Base-by-base conservation (phyloP, 2,888 invertebrate genomes). In the Pegoplata infirma region DNA sequence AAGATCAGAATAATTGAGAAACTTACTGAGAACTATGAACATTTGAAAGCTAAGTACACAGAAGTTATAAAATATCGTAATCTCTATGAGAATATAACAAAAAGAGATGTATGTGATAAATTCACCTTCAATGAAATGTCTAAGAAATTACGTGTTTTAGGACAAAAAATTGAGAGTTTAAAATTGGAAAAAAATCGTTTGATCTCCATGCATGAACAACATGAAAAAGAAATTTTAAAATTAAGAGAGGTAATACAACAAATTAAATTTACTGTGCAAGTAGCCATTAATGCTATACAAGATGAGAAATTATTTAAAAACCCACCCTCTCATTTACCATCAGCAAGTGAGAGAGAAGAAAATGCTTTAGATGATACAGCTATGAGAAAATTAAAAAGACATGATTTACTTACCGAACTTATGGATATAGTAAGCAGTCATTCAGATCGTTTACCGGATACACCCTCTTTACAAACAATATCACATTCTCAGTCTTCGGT, bases 1-100 rank as follows among this genome's bases (percentile, higher is more conserved):
- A 94, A 95, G 85, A 89, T 91, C 8, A 91, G 92, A 84, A 90
- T 93, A 0, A 94, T 95, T 51, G 91, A 94, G 76, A 91, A 91
- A 63, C 84, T 94, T 2, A 92, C 92, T 0, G 84, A 86, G 1
- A 92, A 92, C 77, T 92, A 92, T 81, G 91, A 92, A 82, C 88
- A 88, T 1, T 88, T 92, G 10, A 91, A 91, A 75, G 86, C 89
- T 73, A 90, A 91, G 80, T 91, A 90, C 76, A 88, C 89, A 0
- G 86, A 87, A 59, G 72, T 84, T 84, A 68, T 90, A 78, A 85
- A 91, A 88, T 86, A 91, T 88, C 86, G 90, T 79, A 81, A 84
- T 5, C 83, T 86, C 0, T 89, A 85, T 40, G 87, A 85, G 88
- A 87, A 81, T 84, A 85, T 82, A 85, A 90, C 84, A 89, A 92